phyloP scores from a whole-genome alignment of 2,888 invertebrate species.

The Boloria selene region DNA sequence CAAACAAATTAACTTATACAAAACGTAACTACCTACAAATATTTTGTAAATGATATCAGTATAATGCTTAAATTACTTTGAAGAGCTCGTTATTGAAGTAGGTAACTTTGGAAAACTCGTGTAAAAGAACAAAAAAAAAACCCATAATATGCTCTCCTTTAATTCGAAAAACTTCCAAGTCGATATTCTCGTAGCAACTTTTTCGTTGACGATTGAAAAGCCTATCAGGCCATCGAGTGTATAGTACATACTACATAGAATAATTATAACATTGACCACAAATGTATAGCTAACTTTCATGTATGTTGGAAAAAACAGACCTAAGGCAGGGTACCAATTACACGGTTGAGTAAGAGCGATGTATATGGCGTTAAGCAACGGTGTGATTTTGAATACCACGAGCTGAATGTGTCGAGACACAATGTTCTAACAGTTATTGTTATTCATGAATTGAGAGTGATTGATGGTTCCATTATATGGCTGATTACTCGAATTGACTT shows the following conservation, averaged over 20 bases:
- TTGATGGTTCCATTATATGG: conserved; percentile 32
- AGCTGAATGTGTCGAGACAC: conserved; percentile 36
- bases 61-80: too few relatives aligned
- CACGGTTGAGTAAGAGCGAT: conserved; percentile 57
- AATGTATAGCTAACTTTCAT: not conserved
- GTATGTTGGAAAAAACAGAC: conserved; percentile 30
- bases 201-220: too few relatives aligned
- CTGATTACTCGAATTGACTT: conserved; percentile 11
- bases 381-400: conserved; percentile 58
- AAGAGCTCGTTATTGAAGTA: too few relatives aligned
- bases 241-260: not conserved
- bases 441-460: conserved; percentile 29
- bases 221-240: too few relatives aligned
- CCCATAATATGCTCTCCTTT: too few relatives aligned
- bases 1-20: too few relatives aligned
- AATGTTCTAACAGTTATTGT: conserved; percentile 31
- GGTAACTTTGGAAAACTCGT: too few relatives aligned
- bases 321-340: conserved; percentile 54
- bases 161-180: too few relatives aligned
- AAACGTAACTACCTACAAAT: too few relatives aligned
- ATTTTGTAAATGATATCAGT: too few relatives aligned
- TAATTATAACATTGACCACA: not conserved
- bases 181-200: too few relatives aligned
- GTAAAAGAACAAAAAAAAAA: too few relatives aligned
- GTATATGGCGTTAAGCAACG: conserved; percentile 45